Conservation (phyloP, 2,113 vertebrate species). For the Tragelaphus buxtoni region DNA sequence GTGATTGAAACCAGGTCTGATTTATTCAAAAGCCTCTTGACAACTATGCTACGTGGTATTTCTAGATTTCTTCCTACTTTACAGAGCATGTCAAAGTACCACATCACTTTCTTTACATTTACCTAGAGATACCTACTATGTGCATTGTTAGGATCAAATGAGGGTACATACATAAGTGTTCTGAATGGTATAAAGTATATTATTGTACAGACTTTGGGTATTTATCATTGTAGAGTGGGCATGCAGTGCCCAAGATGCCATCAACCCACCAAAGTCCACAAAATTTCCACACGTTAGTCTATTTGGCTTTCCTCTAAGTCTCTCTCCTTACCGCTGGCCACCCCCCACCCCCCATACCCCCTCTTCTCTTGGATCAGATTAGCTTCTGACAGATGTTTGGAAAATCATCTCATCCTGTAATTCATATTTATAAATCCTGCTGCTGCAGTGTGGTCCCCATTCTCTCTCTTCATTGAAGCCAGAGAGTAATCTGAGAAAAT, state of each 20-base stretch:
- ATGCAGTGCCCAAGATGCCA: neutral
- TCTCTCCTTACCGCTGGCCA: neutral
- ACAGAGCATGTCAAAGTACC: neutral
- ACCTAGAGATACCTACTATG: neutral
- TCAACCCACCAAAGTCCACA: neutral
- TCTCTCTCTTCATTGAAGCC: constrained; percentile 58
- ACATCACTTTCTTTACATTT: neutral
- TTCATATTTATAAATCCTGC: constrained; percentile 74
- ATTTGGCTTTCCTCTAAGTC: constrained; percentile 35
- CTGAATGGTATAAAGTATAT: neutral
- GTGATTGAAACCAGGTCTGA: neutral
- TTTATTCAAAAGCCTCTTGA: neutral
- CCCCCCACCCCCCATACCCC: neutral
- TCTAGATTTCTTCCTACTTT: neutral
- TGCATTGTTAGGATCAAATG: neutral
- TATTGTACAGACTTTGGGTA: neutral
- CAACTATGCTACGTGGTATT: neutral
- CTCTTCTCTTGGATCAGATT: constrained; percentile 56
- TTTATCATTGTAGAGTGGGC: constrained; percentile 21
- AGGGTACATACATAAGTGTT: neutral
- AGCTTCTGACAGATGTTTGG: constrained; percentile 70
- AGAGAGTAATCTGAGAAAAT: constrained; percentile 65
- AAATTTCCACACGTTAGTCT: constrained; percentile 18
- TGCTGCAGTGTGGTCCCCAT: constrained; percentile 62
- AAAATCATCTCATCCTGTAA: constrained; percentile 67